These are phyloP conservation scores for Drosophila sechellia DNA, from an alignment of 1,140 invertebrate species.

Conservation along the genomic window DNA sequence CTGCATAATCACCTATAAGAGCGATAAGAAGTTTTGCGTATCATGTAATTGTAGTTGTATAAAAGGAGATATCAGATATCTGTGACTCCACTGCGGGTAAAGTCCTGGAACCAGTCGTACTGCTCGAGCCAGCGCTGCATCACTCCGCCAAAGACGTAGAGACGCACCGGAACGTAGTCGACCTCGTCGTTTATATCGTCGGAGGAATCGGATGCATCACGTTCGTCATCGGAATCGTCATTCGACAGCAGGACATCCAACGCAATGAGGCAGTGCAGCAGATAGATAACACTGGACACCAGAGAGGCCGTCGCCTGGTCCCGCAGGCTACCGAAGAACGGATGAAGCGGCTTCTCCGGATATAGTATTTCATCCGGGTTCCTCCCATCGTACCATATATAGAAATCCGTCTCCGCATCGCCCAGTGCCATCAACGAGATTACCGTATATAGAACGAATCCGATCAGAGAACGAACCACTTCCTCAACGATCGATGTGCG, in stretches of 20 bases:
- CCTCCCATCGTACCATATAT: conserved; percentile 3
- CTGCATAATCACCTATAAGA: conserved; percentile 1
- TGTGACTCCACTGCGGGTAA: neutral
- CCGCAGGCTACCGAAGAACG: conserved; percentile 34
- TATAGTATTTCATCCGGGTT: neutral
- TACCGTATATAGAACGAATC: conserved; percentile 19
- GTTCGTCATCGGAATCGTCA: neutral
- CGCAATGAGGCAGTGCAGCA: conserved; percentile 49
- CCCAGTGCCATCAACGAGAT: conserved; percentile 41
- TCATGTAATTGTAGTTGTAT: neutral
- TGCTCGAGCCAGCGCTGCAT: conserved; percentile 21
- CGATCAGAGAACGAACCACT: conserved; percentile 15
- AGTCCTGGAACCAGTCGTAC: conserved; percentile 45
- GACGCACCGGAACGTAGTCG: conserved; percentile 44
- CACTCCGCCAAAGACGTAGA: conserved; percentile 35
- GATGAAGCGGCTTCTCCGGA: conserved; percentile 31
- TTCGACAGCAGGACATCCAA: conserved; percentile 52
- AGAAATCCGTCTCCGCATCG: conserved; percentile 33
- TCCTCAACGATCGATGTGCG: conserved; percentile 7
- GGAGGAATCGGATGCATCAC: neutral
- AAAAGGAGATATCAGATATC: neutral
- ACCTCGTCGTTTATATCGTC: neutral
- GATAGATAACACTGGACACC: conserved; percentile 20
- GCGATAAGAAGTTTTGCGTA: neutral
- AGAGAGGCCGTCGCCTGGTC: conserved; percentile 29